These are phyloP conservation scores for Apantesis nais DNA, from an alignment of 2,888 invertebrate genomes.

Conservation along the genomic window DNA sequence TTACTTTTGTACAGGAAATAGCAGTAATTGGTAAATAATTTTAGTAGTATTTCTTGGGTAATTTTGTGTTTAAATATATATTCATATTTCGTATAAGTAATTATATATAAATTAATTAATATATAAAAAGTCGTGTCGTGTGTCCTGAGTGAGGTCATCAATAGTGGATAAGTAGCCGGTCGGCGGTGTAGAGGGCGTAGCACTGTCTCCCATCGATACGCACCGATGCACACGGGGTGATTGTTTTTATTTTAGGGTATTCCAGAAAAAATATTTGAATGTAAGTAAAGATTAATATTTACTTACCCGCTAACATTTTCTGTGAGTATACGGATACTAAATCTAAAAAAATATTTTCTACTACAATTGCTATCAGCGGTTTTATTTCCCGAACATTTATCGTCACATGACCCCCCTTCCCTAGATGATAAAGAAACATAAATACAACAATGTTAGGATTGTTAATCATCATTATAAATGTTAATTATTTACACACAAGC, in stretches of 20 bases:
- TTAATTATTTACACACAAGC: too few species aligned
- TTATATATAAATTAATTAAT: neutral
- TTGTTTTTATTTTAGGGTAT: constrained; percentile 16
- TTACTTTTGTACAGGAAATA: neutral
- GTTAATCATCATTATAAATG: too few species aligned
- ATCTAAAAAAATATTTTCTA: too few species aligned
- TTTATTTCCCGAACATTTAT: neutral
- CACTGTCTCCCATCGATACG: constrained; percentile 66
- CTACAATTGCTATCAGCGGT: too few species aligned
- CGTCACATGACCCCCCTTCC: too few species aligned
- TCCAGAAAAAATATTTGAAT: neutral
- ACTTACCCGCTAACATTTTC: neutral
- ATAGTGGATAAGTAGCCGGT: constrained; percentile 64
- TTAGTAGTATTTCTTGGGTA: neutral
- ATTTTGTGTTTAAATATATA: neutral
- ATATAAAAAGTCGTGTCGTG: constrained; percentile 48
- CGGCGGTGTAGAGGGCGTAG: constrained; percentile 63
- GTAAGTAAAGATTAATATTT: neutral
- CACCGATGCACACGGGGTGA: constrained; percentile 59
- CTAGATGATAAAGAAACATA: too few species aligned
- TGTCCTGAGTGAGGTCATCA: constrained; percentile 43
- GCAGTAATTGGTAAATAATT: neutral
- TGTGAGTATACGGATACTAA: too few species aligned
- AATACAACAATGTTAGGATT: too few species aligned
- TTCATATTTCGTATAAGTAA: neutral